phyloP scores from a whole-genome alignment of 2,888 invertebrate genomes.

The Drosophila mimica region DNA sequence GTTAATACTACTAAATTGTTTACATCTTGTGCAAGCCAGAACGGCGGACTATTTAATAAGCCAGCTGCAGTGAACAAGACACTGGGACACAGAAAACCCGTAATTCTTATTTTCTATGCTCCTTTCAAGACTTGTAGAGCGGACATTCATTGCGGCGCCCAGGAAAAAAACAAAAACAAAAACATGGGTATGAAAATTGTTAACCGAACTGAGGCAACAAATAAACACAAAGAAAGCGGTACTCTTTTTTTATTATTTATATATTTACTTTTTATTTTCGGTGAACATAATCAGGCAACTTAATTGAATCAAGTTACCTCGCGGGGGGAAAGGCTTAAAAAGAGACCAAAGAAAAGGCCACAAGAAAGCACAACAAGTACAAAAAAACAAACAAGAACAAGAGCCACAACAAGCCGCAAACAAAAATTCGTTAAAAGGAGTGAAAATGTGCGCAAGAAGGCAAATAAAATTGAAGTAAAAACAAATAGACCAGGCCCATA shows the following conservation, averaged over 20 bases:
- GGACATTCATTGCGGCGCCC: background rate
- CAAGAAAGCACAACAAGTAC: conserved; percentile 22
- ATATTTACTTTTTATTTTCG: conserved; percentile 40
- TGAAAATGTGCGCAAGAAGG: conserved; percentile 66
- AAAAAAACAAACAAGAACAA: conserved; percentile 11
- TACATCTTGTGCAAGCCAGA: background rate
- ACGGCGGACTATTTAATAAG: background rate
- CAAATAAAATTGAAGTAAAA: conserved; percentile 75
- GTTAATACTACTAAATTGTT: background rate
- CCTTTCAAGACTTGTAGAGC: conserved; percentile 37
- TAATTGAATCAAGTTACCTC: conserved; percentile 70
- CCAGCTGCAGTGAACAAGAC: conserved; percentile 2
- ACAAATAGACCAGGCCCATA: conserved; percentile 55
- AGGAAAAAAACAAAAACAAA: background rate
- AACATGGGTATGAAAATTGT: conserved; percentile 41
- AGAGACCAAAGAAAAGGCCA: conserved; percentile 56
- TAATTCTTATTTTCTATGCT: background rate
- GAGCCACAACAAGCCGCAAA: conserved; percentile 35
- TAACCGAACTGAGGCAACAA: conserved; percentile 17
- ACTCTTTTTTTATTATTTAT: conserved; percentile 8
- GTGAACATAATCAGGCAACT: conserved; percentile 73
- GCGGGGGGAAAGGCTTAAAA: conserved; percentile 34
- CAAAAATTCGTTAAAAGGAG: conserved; percentile 56
- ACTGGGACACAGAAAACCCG: background rate
- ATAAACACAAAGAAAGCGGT: conserved; percentile 5